Percentiles rank a stretch among this genome's conserved stretches.
Conservation (phyloP, 2,113 vertebrate species). For the Pygoscelis adeliae region DNA sequence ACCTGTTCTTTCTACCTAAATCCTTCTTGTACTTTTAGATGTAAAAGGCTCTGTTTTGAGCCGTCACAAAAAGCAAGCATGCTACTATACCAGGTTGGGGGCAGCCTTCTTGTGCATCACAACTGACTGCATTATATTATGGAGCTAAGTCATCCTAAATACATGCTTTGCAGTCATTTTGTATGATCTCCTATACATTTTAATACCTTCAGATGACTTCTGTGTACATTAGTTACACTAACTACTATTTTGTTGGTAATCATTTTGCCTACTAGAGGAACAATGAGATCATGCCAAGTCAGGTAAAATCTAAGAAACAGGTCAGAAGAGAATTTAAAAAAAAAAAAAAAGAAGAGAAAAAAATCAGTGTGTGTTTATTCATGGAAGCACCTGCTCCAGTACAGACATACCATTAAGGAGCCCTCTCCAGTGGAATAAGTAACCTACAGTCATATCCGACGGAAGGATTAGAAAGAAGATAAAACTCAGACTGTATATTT, state of each 20-base stretch:
- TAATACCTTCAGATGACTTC: neutral
- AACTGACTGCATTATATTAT: neutral
- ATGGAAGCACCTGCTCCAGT: neutral
- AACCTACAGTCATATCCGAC: neutral
- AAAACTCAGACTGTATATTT: neutral
- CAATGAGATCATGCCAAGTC: neutral
- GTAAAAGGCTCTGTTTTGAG: neutral
- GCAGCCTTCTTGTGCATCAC: neutral
- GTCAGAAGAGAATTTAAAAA: neutral
- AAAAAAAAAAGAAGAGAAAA: too few species aligned
- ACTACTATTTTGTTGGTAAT: neutral
- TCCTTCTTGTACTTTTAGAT: neutral
- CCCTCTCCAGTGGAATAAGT: neutral
- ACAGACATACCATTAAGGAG: neutral
- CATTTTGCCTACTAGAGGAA: neutral
- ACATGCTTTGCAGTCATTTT: rapidly evolving
- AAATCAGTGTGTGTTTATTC: neutral
- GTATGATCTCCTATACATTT: neutral
- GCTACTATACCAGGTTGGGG: neutral
- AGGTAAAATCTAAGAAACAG: neutral
- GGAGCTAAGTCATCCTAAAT: neutral
- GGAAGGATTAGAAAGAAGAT: neutral
- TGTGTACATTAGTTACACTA: neutral
- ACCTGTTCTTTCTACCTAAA: neutral
- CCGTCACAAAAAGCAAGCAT: neutral